Base-by-base conservation (phyloP, 2,113 vertebrate genomes). In the Ursus arctos region DNA sequence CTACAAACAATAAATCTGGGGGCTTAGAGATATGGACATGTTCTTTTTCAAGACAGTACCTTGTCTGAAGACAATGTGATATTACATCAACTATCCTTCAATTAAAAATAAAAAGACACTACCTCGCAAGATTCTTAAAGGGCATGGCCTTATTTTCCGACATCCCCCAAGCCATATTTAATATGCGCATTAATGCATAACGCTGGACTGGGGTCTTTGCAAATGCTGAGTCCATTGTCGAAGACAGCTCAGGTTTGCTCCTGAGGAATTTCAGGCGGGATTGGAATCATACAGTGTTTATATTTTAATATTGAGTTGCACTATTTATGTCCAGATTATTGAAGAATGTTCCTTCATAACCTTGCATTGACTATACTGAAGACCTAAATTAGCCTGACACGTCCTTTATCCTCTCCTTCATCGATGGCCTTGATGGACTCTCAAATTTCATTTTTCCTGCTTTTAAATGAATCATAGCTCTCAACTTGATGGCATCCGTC, bases 131-230 rank as follows among this genome's bases (percentile, higher is more conserved):
- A 3, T n/a, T 49, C 26, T 8, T 57, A 31, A 92, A 74, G 0
- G 6, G 18, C 55, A 3, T 6, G 11, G 7, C 3, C 2, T 43
- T 36, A 19, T 22, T 43, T 67, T 31, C 14, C 24, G 16, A 47
- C 26, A 21, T 33, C 4, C 7, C 53, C 49, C 16, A 40, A 6
- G 9, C 10, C 1, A 0, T 22, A 65, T 47, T 16, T 40, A 49
- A 13, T 18, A 6, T 0, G 7, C 14, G 4, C 2, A 1, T 22
- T 53, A 51, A 65, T 10, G 22, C 22, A 0, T 2, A 13, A 10
- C 8, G 1, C 0, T 36, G 9, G 81, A 51, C 1, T 6, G 4
- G 18, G 2, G 7, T 18, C 4, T 36, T 47, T 24, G 2, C 6
- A 36, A 63, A 26, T 21, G 19, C 18, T 2, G 4, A 18, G 22